Percentiles rank a stretch among this genome's conserved stretches.
phyloP scores from a whole-genome alignment of 2,888 invertebrate genomes.

The Parapristionchus giblindavisi region DNA sequence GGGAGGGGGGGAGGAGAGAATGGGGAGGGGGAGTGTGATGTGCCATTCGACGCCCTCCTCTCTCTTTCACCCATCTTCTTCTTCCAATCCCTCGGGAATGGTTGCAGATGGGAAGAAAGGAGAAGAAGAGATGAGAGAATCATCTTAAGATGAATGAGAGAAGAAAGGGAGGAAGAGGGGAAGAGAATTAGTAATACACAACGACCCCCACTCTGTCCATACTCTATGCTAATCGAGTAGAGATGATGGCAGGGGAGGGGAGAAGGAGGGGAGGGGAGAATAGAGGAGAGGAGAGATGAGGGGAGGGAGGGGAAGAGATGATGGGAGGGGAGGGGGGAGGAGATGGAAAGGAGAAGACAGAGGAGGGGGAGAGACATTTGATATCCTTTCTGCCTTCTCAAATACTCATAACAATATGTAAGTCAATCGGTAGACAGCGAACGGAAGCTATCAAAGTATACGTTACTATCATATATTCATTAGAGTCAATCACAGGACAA shows the following conservation, averaged over 20 bases:
- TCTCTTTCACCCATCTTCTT: no score
- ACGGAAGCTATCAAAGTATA: no score
- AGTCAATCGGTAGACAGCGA: no score
- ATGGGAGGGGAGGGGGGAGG: background rate
- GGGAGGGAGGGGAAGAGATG: background rate
- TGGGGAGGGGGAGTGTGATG: no score
- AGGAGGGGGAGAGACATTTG: background rate
- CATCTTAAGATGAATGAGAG: background rate
- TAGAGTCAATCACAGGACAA: no score
- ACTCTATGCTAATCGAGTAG: background rate
- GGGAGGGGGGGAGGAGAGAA: no score
- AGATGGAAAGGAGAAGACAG: background rate
- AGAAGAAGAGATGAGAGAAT: constrained; percentile 9
- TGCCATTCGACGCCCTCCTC: no score
- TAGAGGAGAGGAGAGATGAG: background rate
- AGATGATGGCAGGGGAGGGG: background rate
- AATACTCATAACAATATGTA: no score
- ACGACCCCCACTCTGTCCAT: background rate
- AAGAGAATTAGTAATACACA: background rate
- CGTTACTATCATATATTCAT: no score
- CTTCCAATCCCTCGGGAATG: no score
- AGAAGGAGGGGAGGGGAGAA: background rate
- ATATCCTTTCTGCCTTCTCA: background rate
- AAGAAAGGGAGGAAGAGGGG: background rate
- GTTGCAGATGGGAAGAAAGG: no score